phyloP scores from a whole-genome alignment of 1,140 invertebrate genomes.

The Melipona quadrifasciata region DNA sequence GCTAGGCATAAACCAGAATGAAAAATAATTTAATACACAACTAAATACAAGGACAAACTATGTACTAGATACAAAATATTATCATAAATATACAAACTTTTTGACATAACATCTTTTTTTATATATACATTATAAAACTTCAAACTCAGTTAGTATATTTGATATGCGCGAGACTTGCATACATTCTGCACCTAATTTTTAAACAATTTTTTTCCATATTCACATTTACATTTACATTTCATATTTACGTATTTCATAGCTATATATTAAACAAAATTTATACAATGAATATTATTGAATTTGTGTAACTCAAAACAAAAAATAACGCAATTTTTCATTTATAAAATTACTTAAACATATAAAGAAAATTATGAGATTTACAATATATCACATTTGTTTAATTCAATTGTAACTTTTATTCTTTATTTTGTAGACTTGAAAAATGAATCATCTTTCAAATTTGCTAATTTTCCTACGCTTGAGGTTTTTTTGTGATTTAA shows the following conservation, averaged over 20 bases:
- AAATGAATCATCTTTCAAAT: conserved; percentile 72
- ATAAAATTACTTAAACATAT: conserved; percentile 13
- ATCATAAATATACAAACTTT: neutral
- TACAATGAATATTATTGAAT: neutral
- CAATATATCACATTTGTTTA: conserved; percentile 34
- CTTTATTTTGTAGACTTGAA: conserved; percentile 44
- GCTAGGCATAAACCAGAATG: neutral
- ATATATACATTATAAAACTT: neutral
- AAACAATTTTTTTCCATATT: neutral
- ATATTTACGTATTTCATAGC: neutral
- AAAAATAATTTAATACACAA: conserved; percentile 1
- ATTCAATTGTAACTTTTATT: conserved; percentile 33
- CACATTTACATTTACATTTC: neutral
- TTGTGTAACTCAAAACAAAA: neutral
- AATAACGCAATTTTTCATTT: conserved; percentile 4
- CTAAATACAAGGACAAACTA: neutral
- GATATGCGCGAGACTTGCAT: neutral
- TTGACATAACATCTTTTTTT: neutral
- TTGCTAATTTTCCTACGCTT: conserved; percentile 72
- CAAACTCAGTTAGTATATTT: neutral
- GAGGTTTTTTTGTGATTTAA: conserved; percentile 71
- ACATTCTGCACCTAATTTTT: neutral
- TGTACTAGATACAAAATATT: conserved; percentile 9
- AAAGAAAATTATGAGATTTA: conserved; percentile 11
- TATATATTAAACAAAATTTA: neutral